phyloP scores from a whole-genome alignment of 2,797 vertebrate species.

The Heteromormyrus szaboi region DNA sequence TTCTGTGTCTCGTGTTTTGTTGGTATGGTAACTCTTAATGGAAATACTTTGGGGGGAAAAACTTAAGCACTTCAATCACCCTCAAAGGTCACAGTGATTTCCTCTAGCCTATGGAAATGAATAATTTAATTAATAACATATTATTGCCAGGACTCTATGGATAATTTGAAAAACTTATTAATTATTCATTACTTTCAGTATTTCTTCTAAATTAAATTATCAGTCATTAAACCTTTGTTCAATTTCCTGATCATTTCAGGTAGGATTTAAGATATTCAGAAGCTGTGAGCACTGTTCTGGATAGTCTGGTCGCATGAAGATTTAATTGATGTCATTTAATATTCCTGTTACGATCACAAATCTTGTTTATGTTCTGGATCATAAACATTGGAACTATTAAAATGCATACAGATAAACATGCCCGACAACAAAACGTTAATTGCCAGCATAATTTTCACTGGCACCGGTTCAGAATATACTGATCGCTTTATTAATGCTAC shows the following conservation, averaged over 20 bases:
- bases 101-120: neutral
- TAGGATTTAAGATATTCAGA: neutral
- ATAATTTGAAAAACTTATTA: neutral
- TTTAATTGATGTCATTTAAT: neutral
- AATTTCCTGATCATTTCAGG: neutral
- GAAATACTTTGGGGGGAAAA: neutral
- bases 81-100: neutral
- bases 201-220: neutral
- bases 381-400: neutral
- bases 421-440: neutral
- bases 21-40: neutral
- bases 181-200: neutral
- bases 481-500: neutral
- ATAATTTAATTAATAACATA: neutral
- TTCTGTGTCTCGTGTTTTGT: neutral
- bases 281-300: neutral
- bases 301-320: neutral
- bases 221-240: neutral
- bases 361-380: neutral
- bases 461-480: neutral
- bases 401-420: neutral
- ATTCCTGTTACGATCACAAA: neutral
- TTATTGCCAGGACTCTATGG: neutral
- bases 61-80: neutral
- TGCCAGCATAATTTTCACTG: constrained; percentile 1